A percentile compares a stretch with the other conserved stretches of the same genome.
Conservation (phyloP, 2,797 vertebrate genomes). For the Urophycis tenuis region DNA sequence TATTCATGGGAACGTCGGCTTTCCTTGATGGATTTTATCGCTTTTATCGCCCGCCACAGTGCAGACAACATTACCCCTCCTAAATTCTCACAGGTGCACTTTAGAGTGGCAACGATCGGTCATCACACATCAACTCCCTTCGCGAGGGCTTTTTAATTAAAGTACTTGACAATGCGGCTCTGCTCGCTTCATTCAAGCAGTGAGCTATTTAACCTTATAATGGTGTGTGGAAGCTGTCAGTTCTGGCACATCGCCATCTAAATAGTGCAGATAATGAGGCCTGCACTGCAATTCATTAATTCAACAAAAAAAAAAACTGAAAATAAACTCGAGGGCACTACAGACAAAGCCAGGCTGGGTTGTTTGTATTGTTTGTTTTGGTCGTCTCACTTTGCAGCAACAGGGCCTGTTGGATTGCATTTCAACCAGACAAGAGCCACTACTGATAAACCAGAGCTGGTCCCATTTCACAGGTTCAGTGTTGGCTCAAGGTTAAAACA, state of each 20-base stretch:
- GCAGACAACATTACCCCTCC: neutral
- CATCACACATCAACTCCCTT: neutral
- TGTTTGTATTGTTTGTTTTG: neutral
- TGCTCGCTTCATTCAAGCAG: neutral
- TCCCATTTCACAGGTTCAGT: neutral
- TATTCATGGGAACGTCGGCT: neutral
- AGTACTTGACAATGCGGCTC: too few relatives aligned
- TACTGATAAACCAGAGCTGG: neutral
- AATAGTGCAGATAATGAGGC: neutral
- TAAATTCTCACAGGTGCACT: neutral
- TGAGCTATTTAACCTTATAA: neutral
- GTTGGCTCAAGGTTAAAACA: neutral
- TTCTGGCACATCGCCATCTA: neutral
- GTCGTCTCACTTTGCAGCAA: neutral
- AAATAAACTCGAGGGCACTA: neutral
- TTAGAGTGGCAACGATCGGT: neutral
- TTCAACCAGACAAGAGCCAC: neutral
- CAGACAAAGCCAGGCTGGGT: neutral
- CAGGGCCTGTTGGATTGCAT: neutral
- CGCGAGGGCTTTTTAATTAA: neutral
- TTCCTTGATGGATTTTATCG: neutral
- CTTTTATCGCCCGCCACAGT: too few relatives aligned
- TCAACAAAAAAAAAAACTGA: neutral
- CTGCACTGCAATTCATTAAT: neutral
- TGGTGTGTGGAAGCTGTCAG: neutral